Percentiles rank a stretch among this genome's conserved stretches.
Conservation (phyloP, 2,797 vertebrate genomes). For the Argya squamiceps region DNA sequence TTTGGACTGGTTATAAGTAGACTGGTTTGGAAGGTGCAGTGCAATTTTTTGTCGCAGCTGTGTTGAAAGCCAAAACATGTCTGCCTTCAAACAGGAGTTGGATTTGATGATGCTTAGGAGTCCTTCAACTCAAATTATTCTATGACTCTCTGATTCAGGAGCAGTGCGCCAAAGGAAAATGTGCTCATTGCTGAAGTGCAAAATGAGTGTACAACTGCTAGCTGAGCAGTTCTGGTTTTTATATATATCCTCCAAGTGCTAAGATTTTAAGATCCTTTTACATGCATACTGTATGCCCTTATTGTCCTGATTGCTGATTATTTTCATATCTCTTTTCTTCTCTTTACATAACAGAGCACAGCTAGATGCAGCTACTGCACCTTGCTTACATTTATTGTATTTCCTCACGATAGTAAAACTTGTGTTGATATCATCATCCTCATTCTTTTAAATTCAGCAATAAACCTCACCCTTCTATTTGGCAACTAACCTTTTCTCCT, state of each 20-base stretch:
- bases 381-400: neutral
- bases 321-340: neutral
- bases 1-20: neutral
- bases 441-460: neutral
- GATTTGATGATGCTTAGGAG: neutral
- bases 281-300: neutral
- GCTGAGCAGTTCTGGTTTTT: neutral
- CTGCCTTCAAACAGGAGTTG: neutral
- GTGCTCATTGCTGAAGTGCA: neutral
- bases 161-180: neutral
- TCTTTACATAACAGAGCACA: neutral
- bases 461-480: neutral
- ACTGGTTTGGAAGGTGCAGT: neutral
- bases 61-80: constrained; percentile 20
- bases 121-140: neutral
- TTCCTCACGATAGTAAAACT: neutral
- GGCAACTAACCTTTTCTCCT: neutral
- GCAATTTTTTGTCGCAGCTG: neutral
- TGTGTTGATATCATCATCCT: neutral
- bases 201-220: neutral
- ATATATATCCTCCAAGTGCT: neutral
- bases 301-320: neutral
- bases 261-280: neutral
- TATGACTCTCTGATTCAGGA: neutral
- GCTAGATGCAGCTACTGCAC: neutral